Conservation (phyloP, 2,888 invertebrate genomes). For the Anaspis maculata region DNA sequence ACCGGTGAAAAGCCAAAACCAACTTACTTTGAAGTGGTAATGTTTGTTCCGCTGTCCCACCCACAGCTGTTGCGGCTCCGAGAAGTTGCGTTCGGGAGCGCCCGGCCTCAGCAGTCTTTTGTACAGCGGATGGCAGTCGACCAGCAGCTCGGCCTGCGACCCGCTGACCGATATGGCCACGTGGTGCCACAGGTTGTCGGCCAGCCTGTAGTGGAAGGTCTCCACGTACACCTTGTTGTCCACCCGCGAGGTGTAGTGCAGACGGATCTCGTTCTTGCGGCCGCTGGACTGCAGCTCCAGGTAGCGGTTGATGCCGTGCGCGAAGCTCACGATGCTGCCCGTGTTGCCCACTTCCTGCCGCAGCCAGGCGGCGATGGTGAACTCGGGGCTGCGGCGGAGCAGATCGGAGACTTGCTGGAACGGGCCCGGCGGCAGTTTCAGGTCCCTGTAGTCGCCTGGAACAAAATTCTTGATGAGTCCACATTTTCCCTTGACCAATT, state of each 20-base stretch:
- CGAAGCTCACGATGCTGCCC: slow-evolving; percentile 76
- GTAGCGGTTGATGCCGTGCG: slow-evolving; percentile 67
- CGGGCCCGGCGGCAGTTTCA: slow-evolving; percentile 60
- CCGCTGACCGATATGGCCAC: slow-evolving; percentile 78
- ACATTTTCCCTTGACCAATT: no score
- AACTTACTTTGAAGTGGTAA: slow-evolving; percentile 82
- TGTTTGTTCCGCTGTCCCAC: slow-evolving; percentile 83
- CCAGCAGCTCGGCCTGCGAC: slow-evolving; percentile 71
- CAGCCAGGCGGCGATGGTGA: slow-evolving; percentile 69
- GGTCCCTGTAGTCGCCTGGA: slow-evolving; percentile 64
- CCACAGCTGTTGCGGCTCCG: slow-evolving; percentile 70
- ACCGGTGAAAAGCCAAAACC: no score
- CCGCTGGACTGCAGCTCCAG: slow-evolving; percentile 89
- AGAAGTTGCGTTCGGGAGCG: slow-evolving; percentile 66
- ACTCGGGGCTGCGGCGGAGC: slow-evolving; percentile 65
- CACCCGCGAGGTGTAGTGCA: slow-evolving; percentile 69
- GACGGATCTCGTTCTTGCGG: slow-evolving; percentile 74
- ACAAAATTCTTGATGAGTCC: no score
- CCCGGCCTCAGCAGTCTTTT: slow-evolving; percentile 66
- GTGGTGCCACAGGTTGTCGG: slow-evolving; percentile 83
- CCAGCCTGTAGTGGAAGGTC: slow-evolving; percentile 79
- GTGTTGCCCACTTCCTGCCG: slow-evolving; percentile 74
- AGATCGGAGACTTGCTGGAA: slow-evolving; percentile 62
- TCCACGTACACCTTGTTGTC: slow-evolving; percentile 64
- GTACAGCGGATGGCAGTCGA: slow-evolving; percentile 82